A percentile compares a stretch with the other conserved stretches of the same genome.
Evolutionary conservation across 2,113 vertebrate species (phyloP).

Genomic region (Geothlypis trichas): DNA sequence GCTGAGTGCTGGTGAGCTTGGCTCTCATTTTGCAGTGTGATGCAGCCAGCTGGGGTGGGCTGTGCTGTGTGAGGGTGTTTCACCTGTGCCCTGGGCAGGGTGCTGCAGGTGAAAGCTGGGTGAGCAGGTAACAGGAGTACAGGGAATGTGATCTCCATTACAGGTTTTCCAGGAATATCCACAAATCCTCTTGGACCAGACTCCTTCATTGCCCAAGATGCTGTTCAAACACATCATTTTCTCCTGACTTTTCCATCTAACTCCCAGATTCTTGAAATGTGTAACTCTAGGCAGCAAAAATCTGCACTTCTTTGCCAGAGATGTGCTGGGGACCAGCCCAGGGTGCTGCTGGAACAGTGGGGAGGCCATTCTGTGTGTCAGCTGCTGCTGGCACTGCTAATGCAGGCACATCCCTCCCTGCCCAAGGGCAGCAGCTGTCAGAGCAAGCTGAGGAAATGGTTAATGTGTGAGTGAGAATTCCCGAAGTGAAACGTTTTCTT

Average conservation of each 20-base stretch:
- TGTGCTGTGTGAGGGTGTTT: background rate
- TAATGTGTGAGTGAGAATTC: background rate
- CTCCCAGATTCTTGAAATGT: background rate
- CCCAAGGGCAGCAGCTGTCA: background rate
- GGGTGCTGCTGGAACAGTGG: background rate
- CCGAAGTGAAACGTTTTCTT: background rate
- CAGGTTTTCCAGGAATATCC: background rate
- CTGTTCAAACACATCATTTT: background rate
- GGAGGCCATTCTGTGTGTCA: background rate
- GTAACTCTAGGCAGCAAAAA: background rate
- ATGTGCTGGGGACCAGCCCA: background rate
- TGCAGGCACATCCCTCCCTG: background rate
- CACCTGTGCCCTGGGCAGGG: background rate
- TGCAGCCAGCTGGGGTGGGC: background rate
- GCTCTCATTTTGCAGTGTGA: background rate
- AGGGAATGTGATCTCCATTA: background rate
- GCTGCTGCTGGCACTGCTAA: background rate
- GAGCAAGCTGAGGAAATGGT: background rate
- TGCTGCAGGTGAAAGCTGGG: background rate
- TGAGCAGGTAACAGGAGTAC: fast-evolving
- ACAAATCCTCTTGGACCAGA: background rate
- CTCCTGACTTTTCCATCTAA: background rate
- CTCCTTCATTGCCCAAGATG: background rate
- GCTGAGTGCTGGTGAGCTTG: background rate
- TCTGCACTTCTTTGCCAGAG: background rate